phyloP scores from a whole-genome alignment of 2,113 vertebrate species.

The Nipponia nippon region DNA sequence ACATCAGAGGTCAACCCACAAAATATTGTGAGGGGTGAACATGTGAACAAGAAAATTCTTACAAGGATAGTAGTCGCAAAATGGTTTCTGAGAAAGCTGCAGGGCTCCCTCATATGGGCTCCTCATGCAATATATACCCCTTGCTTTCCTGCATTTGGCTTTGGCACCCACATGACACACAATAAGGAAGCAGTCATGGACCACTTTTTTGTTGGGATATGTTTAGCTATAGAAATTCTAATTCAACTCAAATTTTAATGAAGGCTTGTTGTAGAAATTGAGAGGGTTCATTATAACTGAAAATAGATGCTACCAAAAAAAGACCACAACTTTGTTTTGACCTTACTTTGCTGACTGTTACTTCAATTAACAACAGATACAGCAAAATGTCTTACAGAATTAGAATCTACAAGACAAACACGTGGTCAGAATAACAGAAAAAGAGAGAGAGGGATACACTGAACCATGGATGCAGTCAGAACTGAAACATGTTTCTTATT shows the following conservation, averaged over 20 bases:
- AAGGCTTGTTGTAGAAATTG: not conserved
- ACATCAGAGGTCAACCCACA: constrained; percentile 47
- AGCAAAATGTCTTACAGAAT: not conserved
- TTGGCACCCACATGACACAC: not conserved
- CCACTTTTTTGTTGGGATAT: not conserved
- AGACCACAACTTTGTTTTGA: not conserved
- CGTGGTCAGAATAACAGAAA: not conserved
- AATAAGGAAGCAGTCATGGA: not conserved
- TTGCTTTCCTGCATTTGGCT: not conserved
- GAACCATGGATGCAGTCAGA: not conserved
- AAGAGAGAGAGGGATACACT: not conserved
- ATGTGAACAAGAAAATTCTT: not conserved
- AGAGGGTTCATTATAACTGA: not conserved
- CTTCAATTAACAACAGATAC: not conserved
- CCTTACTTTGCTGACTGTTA: not conserved
- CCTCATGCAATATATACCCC: constrained; percentile 27
- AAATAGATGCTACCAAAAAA: not conserved
- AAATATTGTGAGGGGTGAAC: constrained; percentile 10
- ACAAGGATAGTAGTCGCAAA: not conserved
- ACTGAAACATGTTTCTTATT: not conserved
- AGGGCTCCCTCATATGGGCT: constrained; percentile 63
- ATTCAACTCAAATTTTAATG: not conserved
- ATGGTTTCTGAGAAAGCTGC: constrained; percentile 50
- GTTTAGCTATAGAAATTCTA: not conserved
- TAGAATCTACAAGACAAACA: not conserved